A percentile compares a stretch with the other conserved stretches of the same genome.
Conservation (phyloP, 2,888 invertebrate species). For the Dicycla oo region DNA sequence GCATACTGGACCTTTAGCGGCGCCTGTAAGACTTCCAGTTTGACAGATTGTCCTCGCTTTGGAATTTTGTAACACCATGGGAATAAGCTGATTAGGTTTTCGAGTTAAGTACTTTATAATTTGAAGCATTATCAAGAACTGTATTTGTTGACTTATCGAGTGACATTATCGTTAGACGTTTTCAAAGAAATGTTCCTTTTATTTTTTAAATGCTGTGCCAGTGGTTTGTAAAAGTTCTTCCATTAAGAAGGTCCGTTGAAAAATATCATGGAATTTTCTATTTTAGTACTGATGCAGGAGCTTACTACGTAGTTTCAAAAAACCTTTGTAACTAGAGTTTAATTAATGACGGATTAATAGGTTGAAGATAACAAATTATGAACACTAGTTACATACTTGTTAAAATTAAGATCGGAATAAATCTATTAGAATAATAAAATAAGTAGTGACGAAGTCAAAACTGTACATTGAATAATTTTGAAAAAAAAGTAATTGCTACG, state of each 20-base stretch:
- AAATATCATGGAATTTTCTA: too few relatives aligned
- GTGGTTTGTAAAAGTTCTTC: background rate
- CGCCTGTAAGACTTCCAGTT: background rate
- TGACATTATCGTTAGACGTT: slow-evolving; percentile 14
- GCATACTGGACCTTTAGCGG: slow-evolving; percentile 6
- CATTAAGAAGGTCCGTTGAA: background rate
- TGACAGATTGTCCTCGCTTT: slow-evolving; percentile 56
- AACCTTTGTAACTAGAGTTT: background rate
- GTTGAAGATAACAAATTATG: background rate
- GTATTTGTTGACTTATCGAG: background rate
- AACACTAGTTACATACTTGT: background rate
- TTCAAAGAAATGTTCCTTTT: slow-evolving; percentile 5
- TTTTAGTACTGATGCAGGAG: too few relatives aligned
- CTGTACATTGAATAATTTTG: background rate
- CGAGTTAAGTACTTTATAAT: slow-evolving; percentile 45
- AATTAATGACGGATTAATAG: background rate
- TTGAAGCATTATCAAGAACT: slow-evolving; percentile 64
- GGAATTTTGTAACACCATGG: slow-evolving; percentile 57
- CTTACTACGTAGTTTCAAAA: background rate
- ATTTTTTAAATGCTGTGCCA: background rate
- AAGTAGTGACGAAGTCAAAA: background rate
- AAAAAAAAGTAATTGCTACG: background rate
- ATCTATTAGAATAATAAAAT: background rate
- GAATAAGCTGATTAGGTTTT: slow-evolving; percentile 50
- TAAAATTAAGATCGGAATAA: background rate